Percentiles rank a stretch among this genome's conserved stretches.
phyloP scores from a whole-genome alignment of 2,797 vertebrate species.

The Urosaurus nigricauda region DNA sequence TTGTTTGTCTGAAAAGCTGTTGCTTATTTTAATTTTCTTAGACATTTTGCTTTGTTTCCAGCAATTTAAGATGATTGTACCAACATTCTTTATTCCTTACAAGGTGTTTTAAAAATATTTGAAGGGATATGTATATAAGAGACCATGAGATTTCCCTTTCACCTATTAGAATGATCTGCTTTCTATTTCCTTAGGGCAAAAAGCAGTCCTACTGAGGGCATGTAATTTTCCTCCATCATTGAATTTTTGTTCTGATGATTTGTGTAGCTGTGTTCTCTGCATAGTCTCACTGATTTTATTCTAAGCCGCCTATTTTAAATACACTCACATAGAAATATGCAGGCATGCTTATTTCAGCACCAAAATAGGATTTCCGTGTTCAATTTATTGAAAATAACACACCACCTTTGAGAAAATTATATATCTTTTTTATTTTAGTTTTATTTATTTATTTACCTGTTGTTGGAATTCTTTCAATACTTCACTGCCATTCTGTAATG shows the following conservation, averaged over 20 bases:
- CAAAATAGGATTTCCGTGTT: conserved; percentile 44
- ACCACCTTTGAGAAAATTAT: neutral
- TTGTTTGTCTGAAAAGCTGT: neutral
- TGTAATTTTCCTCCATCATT: conserved; percentile 1
- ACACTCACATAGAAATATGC: neutral
- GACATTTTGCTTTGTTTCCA: conserved; percentile 8
- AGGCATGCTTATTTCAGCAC: conserved; percentile 49
- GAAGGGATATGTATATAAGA: neutral
- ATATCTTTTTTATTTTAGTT: neutral
- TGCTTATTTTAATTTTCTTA: neutral
- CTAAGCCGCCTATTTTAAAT: conserved; percentile 25
- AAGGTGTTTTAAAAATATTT: conserved; percentile 10
- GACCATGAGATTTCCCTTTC: neutral
- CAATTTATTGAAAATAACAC: conserved; percentile 49
- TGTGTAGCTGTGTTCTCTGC: conserved; percentile 18
- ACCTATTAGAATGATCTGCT: conserved; percentile 3
- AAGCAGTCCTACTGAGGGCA: conserved; percentile 11
- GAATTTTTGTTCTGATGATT: conserved; percentile 23
- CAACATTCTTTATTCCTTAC: neutral
- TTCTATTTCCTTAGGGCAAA: neutral
- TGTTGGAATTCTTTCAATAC: conserved; percentile 14
- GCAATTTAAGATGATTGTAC: neutral
- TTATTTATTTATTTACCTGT: neutral
- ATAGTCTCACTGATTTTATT: conserved; percentile 37
- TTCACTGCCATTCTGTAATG: conserved; percentile 56